A percentile compares a stretch with the other conserved stretches of the same genome.
These are phyloP conservation scores for Dicrostonyx torquatus DNA, from an alignment of 2,797 vertebrate genomes.

Conservation along the genomic window DNA sequence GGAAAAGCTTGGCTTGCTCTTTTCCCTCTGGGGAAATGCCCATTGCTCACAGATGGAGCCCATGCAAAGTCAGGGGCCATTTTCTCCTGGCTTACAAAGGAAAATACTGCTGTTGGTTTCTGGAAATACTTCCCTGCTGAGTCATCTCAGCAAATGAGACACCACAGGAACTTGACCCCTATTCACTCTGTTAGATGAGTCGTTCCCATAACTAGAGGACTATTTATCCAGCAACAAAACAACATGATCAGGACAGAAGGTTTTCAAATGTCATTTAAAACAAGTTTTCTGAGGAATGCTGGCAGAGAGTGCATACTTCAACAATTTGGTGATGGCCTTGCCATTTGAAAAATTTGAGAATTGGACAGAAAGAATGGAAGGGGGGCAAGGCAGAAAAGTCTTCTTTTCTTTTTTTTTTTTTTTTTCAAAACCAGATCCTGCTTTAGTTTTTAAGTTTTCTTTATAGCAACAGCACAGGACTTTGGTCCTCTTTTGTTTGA, in stretches of 20 bases:
- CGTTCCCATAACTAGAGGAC: constrained; percentile 10
- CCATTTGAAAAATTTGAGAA: neutral
- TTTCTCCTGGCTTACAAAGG: constrained; percentile 15
- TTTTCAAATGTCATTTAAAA: constrained; percentile 48
- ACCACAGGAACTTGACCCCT: neutral
- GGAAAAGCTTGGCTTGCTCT: neutral
- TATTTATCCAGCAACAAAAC: constrained; percentile 46
- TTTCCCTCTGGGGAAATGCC: neutral
- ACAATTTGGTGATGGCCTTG: neutral
- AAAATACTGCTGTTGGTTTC: constrained; percentile 12
- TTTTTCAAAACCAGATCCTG: neutral
- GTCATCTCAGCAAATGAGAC: constrained; percentile 19
- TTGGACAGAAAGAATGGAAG: neutral
- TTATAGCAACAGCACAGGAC: neutral
- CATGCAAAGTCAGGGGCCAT: neutral
- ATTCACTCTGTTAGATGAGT: neutral
- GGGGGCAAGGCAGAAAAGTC: neutral
- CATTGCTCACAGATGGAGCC: neutral
- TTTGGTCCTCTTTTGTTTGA: neutral
- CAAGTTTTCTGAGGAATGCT: constrained; percentile 7
- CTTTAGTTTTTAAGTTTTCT: neutral
- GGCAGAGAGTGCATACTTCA: neutral
- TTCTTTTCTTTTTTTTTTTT: neutral
- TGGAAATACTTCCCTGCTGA: constrained; percentile 10
- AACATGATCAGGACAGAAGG: neutral